Evolutionary conservation across 2,113 vertebrate genomes (phyloP), one percentile per base, ranked within the genome.

Genomic region (Corynorhinus townsendii): DNA sequence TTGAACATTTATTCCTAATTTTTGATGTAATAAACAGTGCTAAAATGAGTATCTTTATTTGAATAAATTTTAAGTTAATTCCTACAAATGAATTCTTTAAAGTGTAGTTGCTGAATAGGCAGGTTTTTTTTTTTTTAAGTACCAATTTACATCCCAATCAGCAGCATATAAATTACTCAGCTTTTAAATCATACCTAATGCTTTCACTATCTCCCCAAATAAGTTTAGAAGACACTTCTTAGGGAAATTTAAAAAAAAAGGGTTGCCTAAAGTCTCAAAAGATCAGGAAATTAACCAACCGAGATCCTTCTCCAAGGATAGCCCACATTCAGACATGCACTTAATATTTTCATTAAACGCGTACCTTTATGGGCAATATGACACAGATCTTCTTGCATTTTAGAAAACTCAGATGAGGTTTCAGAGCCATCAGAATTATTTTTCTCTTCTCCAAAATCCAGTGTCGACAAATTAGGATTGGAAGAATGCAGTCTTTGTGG

Each of bases 361-460:
- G 49, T 0, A 99, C 99, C 98, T 98, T 99, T 99, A 89, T 98
- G 98, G 91, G 99, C 99, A 68, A 99, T 93, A 0, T 99, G 99
- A 97, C 99, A 99, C 97, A 99, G 99, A 79, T 99, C 99, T 92
- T 99, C 99, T 96, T 99, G 99, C 97, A 99, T 99, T 98, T 99
- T 99, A 94, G 99, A 98, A 96, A 99, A 99, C 40, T 99, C 99
- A 92, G 99, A 98, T 11, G 99, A 96, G 11, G 98, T 98, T 95
- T 99, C 99, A 64, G 98, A 98, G 56, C 98, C 98, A 97, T 99
- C 98, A 0, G 98, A 98, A 96, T 99, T 99, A 59, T 97, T 97
- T 95, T 99, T 99, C 80, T 99, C 99, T 81, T 98, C 99, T 89
- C 96, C 98, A 94, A 99, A 98, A 75, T 99, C 99, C 92, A 99